A percentile compares a stretch with the other conserved stretches of the same genome.
These are phyloP conservation scores for Diarsia mendica DNA, from an alignment of 2,888 invertebrate genomes.

Conservation along the genomic window DNA sequence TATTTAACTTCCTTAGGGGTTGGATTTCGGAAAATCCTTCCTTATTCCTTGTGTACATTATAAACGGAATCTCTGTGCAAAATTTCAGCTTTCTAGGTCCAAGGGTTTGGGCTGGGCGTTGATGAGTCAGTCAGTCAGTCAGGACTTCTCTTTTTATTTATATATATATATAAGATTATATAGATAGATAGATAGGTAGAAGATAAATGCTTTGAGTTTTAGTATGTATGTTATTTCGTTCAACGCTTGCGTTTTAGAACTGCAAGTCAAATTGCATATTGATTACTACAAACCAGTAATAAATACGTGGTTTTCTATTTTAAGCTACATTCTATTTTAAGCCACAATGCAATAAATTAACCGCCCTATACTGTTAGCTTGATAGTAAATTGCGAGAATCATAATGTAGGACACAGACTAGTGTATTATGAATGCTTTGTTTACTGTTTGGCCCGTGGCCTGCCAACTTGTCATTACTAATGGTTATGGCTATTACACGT, in stretches of 20 bases:
- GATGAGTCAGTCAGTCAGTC: no score
- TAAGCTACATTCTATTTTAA: background rate
- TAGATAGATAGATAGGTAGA: no score
- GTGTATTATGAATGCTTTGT: slow-evolving; percentile 31
- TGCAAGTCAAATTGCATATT: background rate
- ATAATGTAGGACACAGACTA: slow-evolving; percentile 23
- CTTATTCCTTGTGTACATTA: no score
- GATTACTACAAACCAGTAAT: background rate
- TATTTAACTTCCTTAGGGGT: no score
- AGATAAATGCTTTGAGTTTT: no score
- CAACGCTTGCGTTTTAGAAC: background rate
- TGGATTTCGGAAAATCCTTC: no score
- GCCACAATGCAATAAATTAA: background rate
- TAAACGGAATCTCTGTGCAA: no score
- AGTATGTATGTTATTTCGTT: background rate
- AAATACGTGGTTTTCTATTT: background rate
- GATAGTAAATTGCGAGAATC: slow-evolving; percentile 16
- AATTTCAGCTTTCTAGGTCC: no score
- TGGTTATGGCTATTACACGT: slow-evolving; percentile 15
- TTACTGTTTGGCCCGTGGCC: slow-evolving; percentile 27
- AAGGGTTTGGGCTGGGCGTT: no score
- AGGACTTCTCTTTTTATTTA: no score
- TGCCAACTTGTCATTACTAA: slow-evolving; percentile 52
- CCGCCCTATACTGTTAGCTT: background rate
- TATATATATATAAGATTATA: no score